Percentiles rank a stretch among this genome's conserved stretches.
These are phyloP conservation scores for Gonioctena quinquepunctata DNA, from an alignment of 1,140 invertebrate species.

Conservation along the genomic window DNA sequence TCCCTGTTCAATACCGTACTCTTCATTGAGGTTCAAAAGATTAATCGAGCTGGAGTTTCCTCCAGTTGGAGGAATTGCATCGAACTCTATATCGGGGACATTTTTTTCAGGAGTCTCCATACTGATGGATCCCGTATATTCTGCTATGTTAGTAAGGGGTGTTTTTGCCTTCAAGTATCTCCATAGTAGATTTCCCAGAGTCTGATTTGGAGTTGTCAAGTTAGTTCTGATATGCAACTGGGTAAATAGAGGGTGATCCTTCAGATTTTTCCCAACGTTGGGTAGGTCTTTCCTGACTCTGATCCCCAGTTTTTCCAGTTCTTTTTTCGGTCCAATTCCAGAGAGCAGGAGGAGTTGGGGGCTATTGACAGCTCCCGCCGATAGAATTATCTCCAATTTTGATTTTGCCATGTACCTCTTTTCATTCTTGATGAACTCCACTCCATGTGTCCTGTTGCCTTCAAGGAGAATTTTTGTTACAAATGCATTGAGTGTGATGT, in stretches of 20 bases:
- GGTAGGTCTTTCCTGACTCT: constrained; percentile 54
- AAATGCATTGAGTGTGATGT: constrained; percentile 64
- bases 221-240: constrained; percentile 49
- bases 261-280: constrained; percentile 67
- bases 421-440: constrained; percentile 61
- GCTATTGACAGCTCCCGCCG: constrained; percentile 57
- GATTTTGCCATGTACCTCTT: constrained; percentile 57
- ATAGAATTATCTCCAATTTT: constrained; percentile 68
- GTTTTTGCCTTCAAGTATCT: constrained; percentile 23
- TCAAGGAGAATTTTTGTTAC: constrained; percentile 51
- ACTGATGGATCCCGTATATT: constrained; percentile 18
- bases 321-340: constrained; percentile 55
- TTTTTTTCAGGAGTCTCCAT: background rate
- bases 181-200: constrained; percentile 16
- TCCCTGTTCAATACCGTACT: background rate
- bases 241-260: constrained; percentile 74
- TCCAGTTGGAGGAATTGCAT: background rate
- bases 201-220: background rate
- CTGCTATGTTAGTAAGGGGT: constrained; percentile 2
- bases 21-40: constrained; percentile 1
- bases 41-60: background rate
- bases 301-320: constrained; percentile 51
- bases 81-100: constrained; percentile 26
- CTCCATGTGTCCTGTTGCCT: constrained; percentile 62
- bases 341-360: constrained; percentile 65